Evolutionary conservation across 2,797 vertebrate species (phyloP).

Genomic region (Numenius phaeopus): DNA sequence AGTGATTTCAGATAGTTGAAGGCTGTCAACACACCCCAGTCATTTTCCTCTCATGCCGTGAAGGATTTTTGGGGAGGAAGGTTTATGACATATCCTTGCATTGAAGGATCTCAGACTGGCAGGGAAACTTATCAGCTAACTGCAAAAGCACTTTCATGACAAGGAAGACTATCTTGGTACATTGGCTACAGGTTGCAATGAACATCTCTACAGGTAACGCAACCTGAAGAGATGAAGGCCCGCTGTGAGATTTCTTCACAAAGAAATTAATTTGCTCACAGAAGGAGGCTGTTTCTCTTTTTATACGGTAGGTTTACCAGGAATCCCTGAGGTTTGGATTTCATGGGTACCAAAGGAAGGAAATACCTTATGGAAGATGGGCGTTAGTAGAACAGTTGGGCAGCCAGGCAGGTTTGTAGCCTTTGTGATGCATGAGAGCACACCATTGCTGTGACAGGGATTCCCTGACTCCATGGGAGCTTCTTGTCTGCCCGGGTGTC

Average conservation of each 20-base stretch:
- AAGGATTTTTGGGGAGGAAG: not conserved
- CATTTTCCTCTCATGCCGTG: not conserved
- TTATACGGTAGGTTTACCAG: not conserved
- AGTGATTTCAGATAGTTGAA: slow-evolving; percentile 10
- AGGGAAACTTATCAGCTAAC: not conserved
- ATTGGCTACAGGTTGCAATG: not conserved
- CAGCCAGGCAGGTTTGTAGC: not conserved
- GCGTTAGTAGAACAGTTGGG: not conserved
- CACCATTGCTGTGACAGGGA: not conserved
- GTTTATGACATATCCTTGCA: not conserved
- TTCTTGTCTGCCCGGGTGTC: not conserved
- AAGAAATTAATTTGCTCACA: not conserved
- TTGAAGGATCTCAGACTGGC: not conserved
- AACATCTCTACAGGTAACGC: no score
- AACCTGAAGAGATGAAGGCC: not conserved
- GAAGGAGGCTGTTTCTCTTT: not conserved
- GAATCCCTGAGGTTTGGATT: not conserved
- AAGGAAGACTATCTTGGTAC: not conserved
- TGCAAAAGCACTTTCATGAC: not conserved
- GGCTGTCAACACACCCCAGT: slow-evolving; percentile 3
- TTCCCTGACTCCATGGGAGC: not conserved
- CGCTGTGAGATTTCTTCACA: not conserved
- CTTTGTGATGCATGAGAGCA: not conserved
- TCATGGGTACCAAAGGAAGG: not conserved
- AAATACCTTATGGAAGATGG: not conserved